Evolutionary conservation across 2,888 invertebrate species (phyloP).

Genomic region (Drosophila suboccidentalis): DNA sequence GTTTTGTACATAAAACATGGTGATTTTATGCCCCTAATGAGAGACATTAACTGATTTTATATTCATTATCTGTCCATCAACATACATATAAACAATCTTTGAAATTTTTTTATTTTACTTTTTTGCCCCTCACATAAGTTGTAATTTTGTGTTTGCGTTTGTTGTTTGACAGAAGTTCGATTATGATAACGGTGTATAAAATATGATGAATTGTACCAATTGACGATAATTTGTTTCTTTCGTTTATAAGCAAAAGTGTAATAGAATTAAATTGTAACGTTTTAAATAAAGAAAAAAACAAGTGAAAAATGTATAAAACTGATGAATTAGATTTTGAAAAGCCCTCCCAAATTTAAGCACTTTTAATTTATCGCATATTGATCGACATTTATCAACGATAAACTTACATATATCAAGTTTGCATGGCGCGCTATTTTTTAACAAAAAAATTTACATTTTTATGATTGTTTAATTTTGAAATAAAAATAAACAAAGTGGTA

Average conservation of each 20-base stretch:
- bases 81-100: slow-evolving; percentile 44
- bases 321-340: background rate
- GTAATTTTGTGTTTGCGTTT: slow-evolving; percentile 76
- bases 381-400: slow-evolving; percentile 6
- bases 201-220: slow-evolving; percentile 79
- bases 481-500: no score
- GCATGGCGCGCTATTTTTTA: no score
- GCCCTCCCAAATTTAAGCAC: background rate
- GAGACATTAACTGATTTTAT: slow-evolving; percentile 77
- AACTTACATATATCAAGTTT: no score
- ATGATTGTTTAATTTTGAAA: no score
- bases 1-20: slow-evolving; percentile 74
- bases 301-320: slow-evolving; percentile 27
- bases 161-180: slow-evolving; percentile 74
- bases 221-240: slow-evolving; percentile 82
- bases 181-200: slow-evolving; percentile 74
- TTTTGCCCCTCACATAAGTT: slow-evolving; percentile 57
- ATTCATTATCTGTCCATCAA: slow-evolving; percentile 61
- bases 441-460: no score
- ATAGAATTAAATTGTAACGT: slow-evolving; percentile 81
- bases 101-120: slow-evolving; percentile 44
- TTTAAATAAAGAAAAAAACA: slow-evolving; percentile 71
- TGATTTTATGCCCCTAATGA: slow-evolving; percentile 61
- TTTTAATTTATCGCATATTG: background rate
- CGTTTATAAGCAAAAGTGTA: slow-evolving; percentile 82